Percentiles rank a stretch among this genome's conserved stretches.
phyloP scores from a whole-genome alignment of 2,113 vertebrate species.

The Numenius arquata region DNA sequence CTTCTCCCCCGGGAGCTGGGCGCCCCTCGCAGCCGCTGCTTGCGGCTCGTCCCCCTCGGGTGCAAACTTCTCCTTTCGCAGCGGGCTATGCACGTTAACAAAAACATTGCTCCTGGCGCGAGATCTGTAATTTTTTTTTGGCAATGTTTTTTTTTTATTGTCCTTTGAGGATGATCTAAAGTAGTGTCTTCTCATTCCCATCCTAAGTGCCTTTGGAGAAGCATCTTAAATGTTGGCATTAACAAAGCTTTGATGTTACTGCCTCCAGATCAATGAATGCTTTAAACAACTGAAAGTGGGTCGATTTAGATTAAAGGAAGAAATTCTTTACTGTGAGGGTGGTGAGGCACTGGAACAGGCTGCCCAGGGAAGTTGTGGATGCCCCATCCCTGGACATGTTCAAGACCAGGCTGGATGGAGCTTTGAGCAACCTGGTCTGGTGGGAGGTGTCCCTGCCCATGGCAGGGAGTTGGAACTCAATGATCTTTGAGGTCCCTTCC shows the following conservation, averaged over 20 bases:
- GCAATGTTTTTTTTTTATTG: background rate
- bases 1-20: background rate
- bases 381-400: background rate
- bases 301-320: background rate
- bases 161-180: background rate
- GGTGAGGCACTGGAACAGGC: background rate
- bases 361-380: background rate
- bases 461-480: background rate
- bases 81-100: fast-evolving
- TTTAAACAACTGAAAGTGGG: background rate
- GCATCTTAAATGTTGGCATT: background rate
- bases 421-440: background rate
- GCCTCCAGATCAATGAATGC: background rate
- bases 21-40: fast-evolving
- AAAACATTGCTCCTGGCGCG: fast-evolving
- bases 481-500: background rate
- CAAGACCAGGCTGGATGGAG: background rate
- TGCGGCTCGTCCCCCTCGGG: too few relatives aligned
- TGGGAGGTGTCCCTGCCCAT: background rate
- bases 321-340: background rate
- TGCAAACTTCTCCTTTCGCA: background rate
- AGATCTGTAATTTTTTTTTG: background rate
- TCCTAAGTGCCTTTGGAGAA: background rate
- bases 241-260: background rate
- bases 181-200: background rate